Conservation (phyloP, 2,113 vertebrate genomes). For the Gobio gobio region DNA sequence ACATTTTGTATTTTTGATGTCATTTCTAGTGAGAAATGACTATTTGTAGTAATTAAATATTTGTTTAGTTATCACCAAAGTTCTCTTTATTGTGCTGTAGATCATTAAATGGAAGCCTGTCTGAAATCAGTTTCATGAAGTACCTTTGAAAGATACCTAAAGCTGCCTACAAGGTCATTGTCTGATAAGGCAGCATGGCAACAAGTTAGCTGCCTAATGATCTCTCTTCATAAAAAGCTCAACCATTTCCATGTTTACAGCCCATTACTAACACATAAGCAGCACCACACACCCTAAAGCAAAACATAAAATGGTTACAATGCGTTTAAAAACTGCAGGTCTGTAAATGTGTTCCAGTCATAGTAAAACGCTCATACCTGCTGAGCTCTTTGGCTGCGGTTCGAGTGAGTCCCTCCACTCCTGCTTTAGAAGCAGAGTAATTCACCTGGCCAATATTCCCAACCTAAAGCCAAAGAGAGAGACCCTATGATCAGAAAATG, state of each 20-base stretch:
- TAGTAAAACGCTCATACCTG: constrained; percentile 66
- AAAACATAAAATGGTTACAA: not conserved
- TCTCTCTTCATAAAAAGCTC: not conserved
- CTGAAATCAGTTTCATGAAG: too few species aligned
- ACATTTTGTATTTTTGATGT: too few species aligned
- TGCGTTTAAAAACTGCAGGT: not conserved
- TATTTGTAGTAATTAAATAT: too few species aligned
- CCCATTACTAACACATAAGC: constrained; percentile 72
- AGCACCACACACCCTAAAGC: not conserved
- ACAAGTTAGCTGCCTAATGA: too few species aligned
- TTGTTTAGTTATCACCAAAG: not conserved
- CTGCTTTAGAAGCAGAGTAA: constrained; percentile 86
- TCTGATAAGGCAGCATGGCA: too few species aligned
- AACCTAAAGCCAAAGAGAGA: constrained; percentile 71
- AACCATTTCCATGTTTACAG: not conserved
- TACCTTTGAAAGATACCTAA: too few species aligned
- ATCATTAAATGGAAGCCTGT: too few species aligned
- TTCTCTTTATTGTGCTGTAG: not conserved
- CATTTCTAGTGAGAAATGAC: too few species aligned
- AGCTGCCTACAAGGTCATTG: too few species aligned
- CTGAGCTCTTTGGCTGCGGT: constrained; percentile 83
- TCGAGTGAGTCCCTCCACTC: constrained; percentile 84
- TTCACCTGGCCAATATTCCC: constrained; percentile 87
- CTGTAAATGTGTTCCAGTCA: not conserved
- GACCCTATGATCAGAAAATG: not conserved